These are phyloP conservation scores for Epinotia demarniana DNA, from an alignment of 2,888 invertebrate genomes.

Conservation along the genomic window DNA sequence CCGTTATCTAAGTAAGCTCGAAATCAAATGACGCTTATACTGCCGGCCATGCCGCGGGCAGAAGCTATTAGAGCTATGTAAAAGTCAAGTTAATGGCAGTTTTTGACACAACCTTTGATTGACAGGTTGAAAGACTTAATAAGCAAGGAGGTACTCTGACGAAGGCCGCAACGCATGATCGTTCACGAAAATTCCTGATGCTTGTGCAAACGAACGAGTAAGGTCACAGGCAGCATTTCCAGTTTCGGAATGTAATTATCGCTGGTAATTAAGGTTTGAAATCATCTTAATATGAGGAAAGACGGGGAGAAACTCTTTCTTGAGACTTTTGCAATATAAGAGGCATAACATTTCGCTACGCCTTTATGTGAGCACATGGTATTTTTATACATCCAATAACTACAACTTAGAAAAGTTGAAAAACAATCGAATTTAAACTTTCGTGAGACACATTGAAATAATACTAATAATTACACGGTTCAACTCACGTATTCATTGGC, in stretches of 20 bases:
- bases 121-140: constrained; percentile 23
- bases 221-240: constrained; percentile 3
- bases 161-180: constrained; percentile 20
- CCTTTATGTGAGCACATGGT: no score
- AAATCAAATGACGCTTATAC: neutral
- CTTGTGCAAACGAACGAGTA: constrained; percentile 11
- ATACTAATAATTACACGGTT: no score
- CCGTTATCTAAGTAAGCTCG: neutral
- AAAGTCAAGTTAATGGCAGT: constrained; percentile 1
- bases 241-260: neutral
- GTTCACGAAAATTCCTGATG: constrained; percentile 15
- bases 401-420: no score
- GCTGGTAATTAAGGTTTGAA: neutral
- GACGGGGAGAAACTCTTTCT: no score
- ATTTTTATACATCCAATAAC: no score
- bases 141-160: constrained; percentile 1
- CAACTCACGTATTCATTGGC: no score
- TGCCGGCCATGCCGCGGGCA: neutral
- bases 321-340: no score
- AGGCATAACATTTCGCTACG: no score
- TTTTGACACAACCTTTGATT: constrained; percentile 28
- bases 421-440: no score
- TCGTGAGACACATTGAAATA: no score
- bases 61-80: neutral
- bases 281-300: neutral